Base-by-base conservation (phyloP, 2,797 vertebrate genomes). In the Otolemur crassicaudatus region DNA sequence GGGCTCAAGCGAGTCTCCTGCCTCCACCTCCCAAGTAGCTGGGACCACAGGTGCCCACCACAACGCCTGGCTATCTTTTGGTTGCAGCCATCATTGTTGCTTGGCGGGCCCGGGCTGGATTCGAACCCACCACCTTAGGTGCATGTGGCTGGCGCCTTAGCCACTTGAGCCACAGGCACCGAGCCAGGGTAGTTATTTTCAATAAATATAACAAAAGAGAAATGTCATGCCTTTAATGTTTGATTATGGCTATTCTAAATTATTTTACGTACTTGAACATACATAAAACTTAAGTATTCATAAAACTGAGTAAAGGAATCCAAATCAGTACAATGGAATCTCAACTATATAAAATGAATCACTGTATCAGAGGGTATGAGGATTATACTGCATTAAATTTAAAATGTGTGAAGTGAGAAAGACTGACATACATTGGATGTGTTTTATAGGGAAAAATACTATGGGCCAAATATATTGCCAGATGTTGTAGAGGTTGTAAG, bases 241-340 rank as follows among this genome's bases (percentile, higher is more conserved):
- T 37, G 22, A 83, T 37, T 84, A 27, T 25, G 67, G 8, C 20
- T 70, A 86, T 19, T 34, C 43, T 90, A 75, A 70, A 90, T 65
- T 61, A 87, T 80, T 96, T 92, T 63, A 90, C n/a, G 25, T 73
- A 94, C 87, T 22, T 92, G 23, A 92, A 94, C 92, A 76, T 75
- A 43, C 19, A 34, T 40, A 89, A 93, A 97, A 90, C 13, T 17
- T 43, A 92, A 43, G 25, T 56, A 13, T 58, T 84, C 31, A 67
- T 79, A 46, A 92, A 97, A 92, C 93, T 60, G 60, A 96, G 34
- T 22, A 84, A 86, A 86, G 40, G 61, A 88, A 73, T 87, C 34
- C 12, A 93, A 89, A 81, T 87, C 63, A 53, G 11, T 77, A 53
- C 5, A 73, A 75, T 46, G 37, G 27, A 87, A 82, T 82, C n/a